A percentile compares a stretch with the other conserved stretches of the same genome.
phyloP scores from a whole-genome alignment of 2,888 invertebrate genomes.

The Drosophila mimetica region DNA sequence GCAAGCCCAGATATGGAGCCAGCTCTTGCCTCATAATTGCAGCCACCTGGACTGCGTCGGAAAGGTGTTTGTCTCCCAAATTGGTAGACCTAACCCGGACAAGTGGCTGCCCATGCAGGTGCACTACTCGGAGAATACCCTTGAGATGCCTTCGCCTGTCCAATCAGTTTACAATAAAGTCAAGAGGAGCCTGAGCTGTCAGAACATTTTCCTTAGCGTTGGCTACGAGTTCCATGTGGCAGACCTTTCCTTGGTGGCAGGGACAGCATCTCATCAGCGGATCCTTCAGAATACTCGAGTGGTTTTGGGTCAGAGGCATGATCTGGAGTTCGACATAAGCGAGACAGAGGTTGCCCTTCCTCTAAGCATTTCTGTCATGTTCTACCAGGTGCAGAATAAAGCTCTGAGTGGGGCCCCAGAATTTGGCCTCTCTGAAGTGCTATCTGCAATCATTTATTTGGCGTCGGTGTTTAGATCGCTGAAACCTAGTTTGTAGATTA shows the following conservation, averaged over 20 bases:
- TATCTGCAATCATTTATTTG: neutral
- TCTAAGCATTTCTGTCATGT: slow-evolving; percentile 78
- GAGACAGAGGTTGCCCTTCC: slow-evolving; percentile 78
- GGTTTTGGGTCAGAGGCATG: slow-evolving; percentile 77
- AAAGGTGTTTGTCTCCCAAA: slow-evolving; percentile 71
- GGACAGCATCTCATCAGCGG: slow-evolving; percentile 66
- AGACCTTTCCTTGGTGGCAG: slow-evolving; percentile 45
- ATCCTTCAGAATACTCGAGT: slow-evolving; percentile 72
- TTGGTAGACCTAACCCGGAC: slow-evolving; percentile 76
- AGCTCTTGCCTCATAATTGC: slow-evolving; percentile 56
- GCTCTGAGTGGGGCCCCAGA: slow-evolving; percentile 3
- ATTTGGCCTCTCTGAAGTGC: neutral
- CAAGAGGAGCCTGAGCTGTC: slow-evolving; percentile 78
- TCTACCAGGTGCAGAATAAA: slow-evolving; percentile 67
- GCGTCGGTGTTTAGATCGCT: neutral
- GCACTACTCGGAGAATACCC: slow-evolving; percentile 50
- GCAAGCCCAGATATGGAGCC: slow-evolving; percentile 65
- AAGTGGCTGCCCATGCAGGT: slow-evolving; percentile 78
- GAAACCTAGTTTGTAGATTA: neutral
- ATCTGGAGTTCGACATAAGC: slow-evolving; percentile 80
- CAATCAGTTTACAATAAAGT: slow-evolving; percentile 64
- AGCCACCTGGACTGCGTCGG: slow-evolving; percentile 44
- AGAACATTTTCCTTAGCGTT: slow-evolving; percentile 80
- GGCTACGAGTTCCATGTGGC: slow-evolving; percentile 80
- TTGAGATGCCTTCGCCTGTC: slow-evolving; percentile 42